phyloP scores from a whole-genome alignment of 2,797 vertebrate genomes.

The Helicolenus hilgendorfi region DNA sequence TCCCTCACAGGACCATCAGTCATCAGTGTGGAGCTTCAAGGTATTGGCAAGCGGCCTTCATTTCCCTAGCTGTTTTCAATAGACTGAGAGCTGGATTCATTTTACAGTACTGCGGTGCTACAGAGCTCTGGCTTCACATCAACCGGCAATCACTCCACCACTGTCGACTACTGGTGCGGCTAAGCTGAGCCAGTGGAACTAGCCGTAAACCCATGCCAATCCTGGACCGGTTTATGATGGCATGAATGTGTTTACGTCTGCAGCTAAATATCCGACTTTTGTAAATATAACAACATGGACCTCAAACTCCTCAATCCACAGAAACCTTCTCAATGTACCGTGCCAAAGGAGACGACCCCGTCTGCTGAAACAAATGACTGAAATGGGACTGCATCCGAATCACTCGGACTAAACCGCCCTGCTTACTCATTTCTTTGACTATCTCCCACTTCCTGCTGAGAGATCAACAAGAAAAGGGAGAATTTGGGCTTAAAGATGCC shows the following conservation, averaged over 20 bases:
- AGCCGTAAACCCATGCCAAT: conserved; percentile 56
- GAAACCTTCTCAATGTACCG: conserved; percentile 80
- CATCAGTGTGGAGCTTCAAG: conserved; percentile 56
- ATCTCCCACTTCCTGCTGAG: conserved; percentile 32
- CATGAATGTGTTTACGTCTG: conserved; percentile 75
- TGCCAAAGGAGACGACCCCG: conserved; percentile 83
- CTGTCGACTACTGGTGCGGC: conserved; percentile 58
- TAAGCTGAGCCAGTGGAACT: conserved; percentile 65
- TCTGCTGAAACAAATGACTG: conserved; percentile 55
- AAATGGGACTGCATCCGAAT: conserved; percentile 48
- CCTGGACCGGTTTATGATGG: conserved; percentile 56
- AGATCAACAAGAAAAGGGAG: conserved; percentile 26
- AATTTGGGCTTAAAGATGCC: conserved; percentile 34
- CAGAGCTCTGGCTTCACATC: conserved; percentile 77
- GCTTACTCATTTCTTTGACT: conserved; percentile 35
- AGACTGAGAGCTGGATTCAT: conserved; percentile 67
- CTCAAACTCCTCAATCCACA: conserved; percentile 76
- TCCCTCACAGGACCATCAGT: conserved; percentile 50
- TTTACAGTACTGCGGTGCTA: conserved; percentile 70
- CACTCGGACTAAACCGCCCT: conserved; percentile 29
- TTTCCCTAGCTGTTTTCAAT: conserved; percentile 73
- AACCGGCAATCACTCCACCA: conserved; percentile 62
- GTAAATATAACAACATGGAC: conserved; percentile 82
- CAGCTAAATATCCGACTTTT: conserved; percentile 71
- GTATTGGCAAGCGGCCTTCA: conserved; percentile 70